Evolutionary conservation across 1,140 invertebrate species (phyloP).

Genomic region (Aphelenchoides avenae): DNA sequence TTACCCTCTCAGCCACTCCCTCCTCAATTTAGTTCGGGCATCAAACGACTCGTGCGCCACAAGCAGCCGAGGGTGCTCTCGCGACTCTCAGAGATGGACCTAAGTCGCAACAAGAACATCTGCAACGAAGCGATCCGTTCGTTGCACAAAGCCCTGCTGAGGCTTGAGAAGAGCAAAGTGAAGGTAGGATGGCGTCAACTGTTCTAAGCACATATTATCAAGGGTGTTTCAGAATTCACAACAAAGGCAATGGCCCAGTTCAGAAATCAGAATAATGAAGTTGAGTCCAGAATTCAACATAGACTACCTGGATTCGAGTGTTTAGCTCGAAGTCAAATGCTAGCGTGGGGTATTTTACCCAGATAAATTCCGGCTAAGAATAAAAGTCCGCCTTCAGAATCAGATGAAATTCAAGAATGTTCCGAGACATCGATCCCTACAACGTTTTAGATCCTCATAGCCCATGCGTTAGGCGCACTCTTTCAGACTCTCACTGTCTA

Average conservation of each 20-base stretch:
- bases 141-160: conserved; percentile 8
- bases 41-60: background rate
- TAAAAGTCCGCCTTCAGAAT: too few species aligned
- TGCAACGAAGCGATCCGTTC: conserved; percentile 15
- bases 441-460: too few species aligned
- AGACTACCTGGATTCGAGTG: too few species aligned
- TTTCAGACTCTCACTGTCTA: conserved; percentile 21
- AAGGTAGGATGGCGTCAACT: background rate
- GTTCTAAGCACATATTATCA: too few species aligned
- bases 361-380: too few species aligned
- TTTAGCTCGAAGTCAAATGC: too few species aligned
- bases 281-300: too few species aligned
- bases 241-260: too few species aligned
- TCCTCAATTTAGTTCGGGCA: conserved; percentile 3
- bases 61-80: background rate
- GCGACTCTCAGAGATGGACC: conserved; percentile 10
- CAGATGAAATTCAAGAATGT: conserved; percentile 10
- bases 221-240: too few species aligned
- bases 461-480: too few species aligned
- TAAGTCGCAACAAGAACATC: conserved; percentile 32
- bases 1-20: conserved; percentile 6
- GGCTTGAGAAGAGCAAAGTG: conserved; percentile 6
- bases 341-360: too few species aligned
- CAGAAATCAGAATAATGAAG: too few species aligned
- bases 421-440: background rate